Percentiles rank a stretch among this genome's conserved stretches.
Conservation (phyloP, 92 coral and sea anemone species). For the Siderastrea radians region DNA sequence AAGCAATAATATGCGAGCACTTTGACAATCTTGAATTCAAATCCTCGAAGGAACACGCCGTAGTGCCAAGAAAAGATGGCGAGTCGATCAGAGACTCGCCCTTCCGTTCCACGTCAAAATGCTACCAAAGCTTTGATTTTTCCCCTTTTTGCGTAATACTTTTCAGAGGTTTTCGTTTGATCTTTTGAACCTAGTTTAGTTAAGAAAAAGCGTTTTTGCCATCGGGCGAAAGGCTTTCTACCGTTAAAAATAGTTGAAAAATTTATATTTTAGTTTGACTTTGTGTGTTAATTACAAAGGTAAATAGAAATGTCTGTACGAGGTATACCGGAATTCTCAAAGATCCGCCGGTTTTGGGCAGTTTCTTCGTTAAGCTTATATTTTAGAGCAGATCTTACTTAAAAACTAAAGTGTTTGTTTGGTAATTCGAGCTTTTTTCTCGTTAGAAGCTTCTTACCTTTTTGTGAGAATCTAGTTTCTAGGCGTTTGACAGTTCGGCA, state of each 20-base stretch:
- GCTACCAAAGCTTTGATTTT: slow-evolving; percentile 45
- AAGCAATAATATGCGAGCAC: slow-evolving; percentile 66
- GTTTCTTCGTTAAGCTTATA: slow-evolving; percentile 16
- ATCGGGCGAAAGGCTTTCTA: slow-evolving; percentile 25
- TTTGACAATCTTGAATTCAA: slow-evolving; percentile 65
- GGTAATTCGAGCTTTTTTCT: slow-evolving; percentile 61
- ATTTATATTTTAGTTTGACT: slow-evolving; percentile 74
- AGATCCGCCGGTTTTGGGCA: slow-evolving; percentile 36
- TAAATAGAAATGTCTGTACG: slow-evolving; percentile 71
- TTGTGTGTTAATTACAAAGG: slow-evolving; percentile 83
- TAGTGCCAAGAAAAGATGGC: slow-evolving; percentile 56
- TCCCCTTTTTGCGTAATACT: slow-evolving; percentile 26
- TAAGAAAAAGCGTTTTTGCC: slow-evolving; percentile 31
- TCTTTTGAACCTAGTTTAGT: slow-evolving; percentile 43
- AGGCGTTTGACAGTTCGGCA: slow-evolving; percentile 57
- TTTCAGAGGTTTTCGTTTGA: slow-evolving; percentile 38
- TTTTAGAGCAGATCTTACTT: slow-evolving; percentile 30
- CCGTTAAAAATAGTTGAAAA: slow-evolving; percentile 62
- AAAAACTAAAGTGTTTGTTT: slow-evolving; percentile 40
- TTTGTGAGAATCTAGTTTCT: slow-evolving; percentile 39
- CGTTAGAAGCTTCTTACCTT: slow-evolving; percentile 54
- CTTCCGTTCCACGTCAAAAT: slow-evolving; percentile 61
- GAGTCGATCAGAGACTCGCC: slow-evolving; percentile 41
- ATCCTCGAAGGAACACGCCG: slow-evolving; percentile 52
- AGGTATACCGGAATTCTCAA: slow-evolving; percentile 69